These are phyloP conservation scores for Rhaphigaster nebulosa DNA, from an alignment of 2,888 invertebrate species.

Conservation along the genomic window DNA sequence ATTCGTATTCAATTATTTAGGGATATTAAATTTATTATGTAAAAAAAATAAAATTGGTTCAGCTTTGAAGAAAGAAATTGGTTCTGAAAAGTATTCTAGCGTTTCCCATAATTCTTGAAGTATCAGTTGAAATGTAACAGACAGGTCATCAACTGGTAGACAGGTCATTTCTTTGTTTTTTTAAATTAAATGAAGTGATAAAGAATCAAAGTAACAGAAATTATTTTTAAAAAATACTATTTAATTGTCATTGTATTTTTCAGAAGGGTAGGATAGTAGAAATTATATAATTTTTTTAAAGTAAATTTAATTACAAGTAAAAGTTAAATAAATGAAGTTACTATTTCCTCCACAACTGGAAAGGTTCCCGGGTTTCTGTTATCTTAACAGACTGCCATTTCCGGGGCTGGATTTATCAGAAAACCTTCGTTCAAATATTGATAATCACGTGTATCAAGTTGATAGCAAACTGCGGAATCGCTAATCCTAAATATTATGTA, in stretches of 20 bases:
- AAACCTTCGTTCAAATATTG: background rate
- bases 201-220: too few species aligned
- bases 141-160: background rate
- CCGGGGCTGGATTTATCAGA: background rate
- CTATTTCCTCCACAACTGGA: background rate
- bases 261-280: too few species aligned
- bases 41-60: too few species aligned
- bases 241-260: too few species aligned
- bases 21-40: too few species aligned
- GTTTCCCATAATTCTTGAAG: too few species aligned
- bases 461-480: slow-evolving; percentile 24
- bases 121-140: background rate
- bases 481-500: background rate
- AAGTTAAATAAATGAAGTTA: background rate
- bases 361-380: background rate
- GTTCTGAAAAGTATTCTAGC: too few species aligned
- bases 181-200: too few species aligned
- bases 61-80: too few species aligned
- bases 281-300: background rate
- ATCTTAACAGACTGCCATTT: slow-evolving; percentile 8
- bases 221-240: too few species aligned
- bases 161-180: background rate
- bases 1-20: too few species aligned
- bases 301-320: background rate
- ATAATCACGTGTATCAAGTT: background rate